Conservation (phyloP, 2,888 invertebrate species). For the Diploptera punctata region DNA sequence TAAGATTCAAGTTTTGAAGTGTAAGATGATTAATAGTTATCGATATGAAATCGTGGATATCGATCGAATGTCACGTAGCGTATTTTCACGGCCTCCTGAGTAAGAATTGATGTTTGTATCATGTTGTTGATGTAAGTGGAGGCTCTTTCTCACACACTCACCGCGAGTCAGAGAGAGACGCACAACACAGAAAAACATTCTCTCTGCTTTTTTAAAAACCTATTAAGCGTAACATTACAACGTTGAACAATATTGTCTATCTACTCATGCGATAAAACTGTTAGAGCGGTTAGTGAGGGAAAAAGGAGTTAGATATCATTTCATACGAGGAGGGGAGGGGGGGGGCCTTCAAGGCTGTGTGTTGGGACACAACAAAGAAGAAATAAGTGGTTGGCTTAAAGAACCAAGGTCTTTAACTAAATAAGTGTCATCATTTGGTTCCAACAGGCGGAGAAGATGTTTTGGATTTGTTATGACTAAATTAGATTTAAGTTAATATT, state of each 20-base stretch:
- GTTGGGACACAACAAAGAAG: conserved; percentile 17
- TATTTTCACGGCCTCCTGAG: not conserved
- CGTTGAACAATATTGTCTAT: conserved; percentile 34
- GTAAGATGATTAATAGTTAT: not conserved
- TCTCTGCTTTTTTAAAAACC: conserved; percentile 18
- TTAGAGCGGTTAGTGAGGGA: not conserved
- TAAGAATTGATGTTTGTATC: conserved; percentile 1
- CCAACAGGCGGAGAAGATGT: too few relatives aligned
- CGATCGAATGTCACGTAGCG: not conserved
- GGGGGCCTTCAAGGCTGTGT: not conserved
- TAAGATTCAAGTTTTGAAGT: not conserved
- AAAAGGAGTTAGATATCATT: conserved; percentile 17
- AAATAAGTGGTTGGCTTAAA: not conserved
- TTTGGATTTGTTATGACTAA: too few relatives aligned
- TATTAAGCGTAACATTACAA: conserved; percentile 34
- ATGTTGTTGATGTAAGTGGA: conserved; percentile 4
- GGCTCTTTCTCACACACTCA: not conserved
- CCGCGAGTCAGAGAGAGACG: not conserved
- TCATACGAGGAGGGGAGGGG: too few relatives aligned
- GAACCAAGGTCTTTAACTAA: conserved; percentile 8
- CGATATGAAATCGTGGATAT: not conserved
- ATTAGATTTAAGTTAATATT: too few relatives aligned
- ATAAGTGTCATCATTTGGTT: too few relatives aligned
- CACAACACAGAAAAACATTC: not conserved
- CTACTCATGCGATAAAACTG: conserved; percentile 30